Evolutionary conservation across 2,888 invertebrate species (phyloP), one percentile per base, ranked within the genome.

Genomic region (Diaphora mendica): DNA sequence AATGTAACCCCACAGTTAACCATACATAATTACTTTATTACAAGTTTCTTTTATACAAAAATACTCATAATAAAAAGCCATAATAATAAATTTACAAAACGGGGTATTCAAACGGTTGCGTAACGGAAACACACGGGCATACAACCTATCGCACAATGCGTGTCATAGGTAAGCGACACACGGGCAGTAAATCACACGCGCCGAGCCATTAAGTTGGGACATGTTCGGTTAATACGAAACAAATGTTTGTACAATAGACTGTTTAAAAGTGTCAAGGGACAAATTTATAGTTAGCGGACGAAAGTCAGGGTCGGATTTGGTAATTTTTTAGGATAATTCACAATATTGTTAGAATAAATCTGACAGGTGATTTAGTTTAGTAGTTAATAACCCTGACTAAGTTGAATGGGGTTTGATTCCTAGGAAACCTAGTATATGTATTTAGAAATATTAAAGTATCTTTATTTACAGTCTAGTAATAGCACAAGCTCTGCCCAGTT

Each of bases 231-330:
- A 89, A 89, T 89, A 88, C 85, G 89, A 83, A 86, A 89, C 89
- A 89, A 88, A 89, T 89, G 88, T 89, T 86, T 86, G 83, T 88
- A 89, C 88, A 88, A 87, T 87, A 82, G 86, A 85, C 81, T 85
- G 86, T 84, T 87, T 89, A 85, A 87, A 89, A 88, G 84, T 89
- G 89, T 89, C 89, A 75, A 87, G 76, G 73, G 72, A 79, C 75
- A 84, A 55, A 89, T 89, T 89, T 89, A 89, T 89, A 78, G 79
- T 77, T 75, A 55, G 80, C 81, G 82, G 78, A 79, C 78, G 73
- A 76, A 77, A 77, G 9, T 55, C 83, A 74, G 81, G 68, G 76
- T 74, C 77, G 85, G 39, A 81, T 72, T 82, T 67, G 65, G 35
- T 17, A 64, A 68, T 55, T 64, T 66, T 64, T 62, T 17, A 17